These are phyloP conservation scores for Scolanthus callimorphus DNA, from an alignment of 92 coral and sea anemone species.

Conservation along the genomic window DNA sequence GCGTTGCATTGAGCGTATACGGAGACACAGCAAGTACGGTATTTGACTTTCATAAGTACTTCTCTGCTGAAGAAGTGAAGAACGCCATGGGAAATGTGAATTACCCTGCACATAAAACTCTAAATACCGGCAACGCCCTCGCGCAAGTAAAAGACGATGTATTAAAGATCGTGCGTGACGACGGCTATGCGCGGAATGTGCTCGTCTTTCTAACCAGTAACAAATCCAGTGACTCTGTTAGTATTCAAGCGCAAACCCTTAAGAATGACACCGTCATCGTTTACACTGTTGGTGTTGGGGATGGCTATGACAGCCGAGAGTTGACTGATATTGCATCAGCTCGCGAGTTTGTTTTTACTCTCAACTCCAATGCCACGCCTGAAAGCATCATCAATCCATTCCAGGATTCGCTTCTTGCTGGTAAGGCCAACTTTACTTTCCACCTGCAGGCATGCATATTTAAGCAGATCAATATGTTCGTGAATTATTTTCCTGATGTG, in stretches of 20 bases:
- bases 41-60: slow-evolving; percentile 29
- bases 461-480: too few relatives aligned
- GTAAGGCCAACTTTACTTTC: too few relatives aligned
- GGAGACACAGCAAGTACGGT: slow-evolving; percentile 13
- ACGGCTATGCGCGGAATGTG: slow-evolving; percentile 38
- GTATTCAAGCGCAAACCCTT: slow-evolving; percentile 4
- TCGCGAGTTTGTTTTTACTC: slow-evolving; percentile 13
- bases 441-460: too few relatives aligned
- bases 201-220: slow-evolving; percentile 30
- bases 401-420: not conserved
- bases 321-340: slow-evolving; percentile 13
- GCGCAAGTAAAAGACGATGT: slow-evolving; percentile 6
- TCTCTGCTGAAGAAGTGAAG: slow-evolving; percentile 11
- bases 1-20: slow-evolving; percentile 38
- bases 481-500: too few relatives aligned
- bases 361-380: not conserved
- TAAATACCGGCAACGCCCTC: slow-evolving; percentile 14
- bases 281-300: slow-evolving; percentile 33
- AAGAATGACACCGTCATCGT: slow-evolving; percentile 18
- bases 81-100: slow-evolving; percentile 22
- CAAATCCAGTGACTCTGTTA: slow-evolving; percentile 17
- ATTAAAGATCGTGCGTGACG: slow-evolving; percentile 17
- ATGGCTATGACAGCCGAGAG: slow-evolving; percentile 9
- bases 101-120: slow-evolving; percentile 28
- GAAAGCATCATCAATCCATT: not conserved